Conservation (phyloP, 2,797 vertebrate genomes). For the Paguma larvata region DNA sequence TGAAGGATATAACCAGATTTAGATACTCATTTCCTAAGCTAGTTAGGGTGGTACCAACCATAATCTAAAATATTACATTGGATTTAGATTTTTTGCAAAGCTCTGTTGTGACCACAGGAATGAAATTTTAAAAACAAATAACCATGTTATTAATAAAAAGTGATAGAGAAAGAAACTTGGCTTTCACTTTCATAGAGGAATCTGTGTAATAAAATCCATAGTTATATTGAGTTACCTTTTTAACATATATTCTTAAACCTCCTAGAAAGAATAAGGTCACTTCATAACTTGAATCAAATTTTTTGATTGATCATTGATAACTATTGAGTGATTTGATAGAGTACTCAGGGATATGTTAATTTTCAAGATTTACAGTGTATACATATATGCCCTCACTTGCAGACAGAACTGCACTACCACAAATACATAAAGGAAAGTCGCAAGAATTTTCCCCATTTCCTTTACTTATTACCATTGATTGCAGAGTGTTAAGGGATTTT, state of each 20-base stretch:
- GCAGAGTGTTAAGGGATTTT: not conserved
- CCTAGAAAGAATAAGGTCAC: not conserved
- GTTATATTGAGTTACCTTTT: not conserved
- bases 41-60: not conserved
- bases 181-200: not conserved
- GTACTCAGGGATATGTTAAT: not conserved
- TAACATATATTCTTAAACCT: constrained; percentile 7
- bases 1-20: not conserved
- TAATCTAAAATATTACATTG: not conserved
- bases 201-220: constrained; percentile 1
- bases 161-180: not conserved
- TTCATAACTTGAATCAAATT: not conserved
- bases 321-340: not conserved
- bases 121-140: not conserved
- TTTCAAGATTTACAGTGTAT: not conserved
- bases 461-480: not conserved
- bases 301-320: not conserved
- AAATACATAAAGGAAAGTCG: not conserved
- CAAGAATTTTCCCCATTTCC: not conserved
- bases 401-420: not conserved
- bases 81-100: not conserved
- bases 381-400: not conserved
- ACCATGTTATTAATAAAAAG: not conserved
- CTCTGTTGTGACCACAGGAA: not conserved
- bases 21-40: not conserved